Base-by-base conservation (phyloP, 1,140 invertebrate species). In the Diprion similis region DNA sequence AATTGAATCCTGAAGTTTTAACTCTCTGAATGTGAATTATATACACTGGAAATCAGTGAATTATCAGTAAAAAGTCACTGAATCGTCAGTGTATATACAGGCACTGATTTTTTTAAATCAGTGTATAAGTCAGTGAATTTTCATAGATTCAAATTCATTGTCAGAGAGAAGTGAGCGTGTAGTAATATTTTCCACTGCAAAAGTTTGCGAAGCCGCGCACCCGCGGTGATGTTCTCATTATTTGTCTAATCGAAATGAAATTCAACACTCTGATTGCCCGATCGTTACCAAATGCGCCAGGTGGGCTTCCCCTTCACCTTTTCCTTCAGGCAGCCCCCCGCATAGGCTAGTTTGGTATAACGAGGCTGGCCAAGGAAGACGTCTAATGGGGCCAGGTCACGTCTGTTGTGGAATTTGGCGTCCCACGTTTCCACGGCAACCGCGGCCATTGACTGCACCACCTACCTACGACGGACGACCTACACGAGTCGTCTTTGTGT, bases 391-490 rank as follows among this genome's bases (percentile, higher is more conserved):
- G 51, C 51, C 51, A 59, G 51, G 51, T 59, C 51, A 59, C 51
- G 51, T 59, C 51, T 59, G 51, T 59, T 59, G 51, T 59, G 51
- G 51, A 59, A 59, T 59, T 59, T 59, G 51, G 51, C 51, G 51
- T 59, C 51, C 51, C 51, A 59, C 51, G 51, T 59, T 59, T 59
- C 51, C 51, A 59, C n/a, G n/a, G 51, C n/a, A 59, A 59, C 51
- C 51, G 11, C 51, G 51, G 51, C 51, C 51, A 59, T 59, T 59
- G 51, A 59, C 51, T 59, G 9, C 24, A 37, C 24, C 24, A 37
- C 24, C 24, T 37, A 37, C 24, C 24, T 37, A 15, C 51, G 51
- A 59, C 51, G 51, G 51, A 59, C 51, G 51, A 59, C 51, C 51
- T 59, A 59, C 51, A 17, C 51, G 51, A 59, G 11, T 6, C 24